Percentiles rank a stretch among this genome's conserved stretches.
These are phyloP conservation scores for Xanthorhoe designata DNA, from an alignment of 2,888 invertebrate species.

Conservation along the genomic window DNA sequence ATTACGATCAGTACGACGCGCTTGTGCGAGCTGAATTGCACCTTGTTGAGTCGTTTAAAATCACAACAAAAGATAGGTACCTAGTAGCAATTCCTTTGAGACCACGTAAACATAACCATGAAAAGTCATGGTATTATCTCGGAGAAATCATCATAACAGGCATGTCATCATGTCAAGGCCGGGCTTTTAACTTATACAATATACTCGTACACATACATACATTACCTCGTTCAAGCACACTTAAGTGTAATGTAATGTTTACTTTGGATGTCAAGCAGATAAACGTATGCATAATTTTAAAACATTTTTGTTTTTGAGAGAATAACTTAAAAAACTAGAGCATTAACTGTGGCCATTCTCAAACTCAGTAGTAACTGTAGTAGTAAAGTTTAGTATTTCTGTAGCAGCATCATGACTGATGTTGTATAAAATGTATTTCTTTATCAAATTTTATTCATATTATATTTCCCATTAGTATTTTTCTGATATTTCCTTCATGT, in stretches of 20 bases:
- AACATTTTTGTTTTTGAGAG: neutral
- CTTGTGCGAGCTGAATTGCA: no score
- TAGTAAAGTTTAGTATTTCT: no score
- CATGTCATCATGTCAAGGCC: constrained; percentile 39
- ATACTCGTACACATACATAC: constrained; percentile 33
- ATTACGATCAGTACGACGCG: no score
- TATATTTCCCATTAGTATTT: no score
- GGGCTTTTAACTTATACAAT: constrained; percentile 22
- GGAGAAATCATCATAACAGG: constrained; percentile 32
- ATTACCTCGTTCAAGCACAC: constrained; percentile 36
- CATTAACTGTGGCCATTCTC: no score
- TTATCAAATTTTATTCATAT: no score
- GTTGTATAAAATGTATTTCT: no score
- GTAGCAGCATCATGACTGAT: no score
- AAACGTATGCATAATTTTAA: neutral
- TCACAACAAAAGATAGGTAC: constrained; percentile 20
- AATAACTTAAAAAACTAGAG: no score
- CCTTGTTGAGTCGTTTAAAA: no score
- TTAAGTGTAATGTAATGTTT: constrained; percentile 32
- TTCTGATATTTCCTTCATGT: no score
- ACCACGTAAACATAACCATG: constrained; percentile 30
- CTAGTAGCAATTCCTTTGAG: constrained; percentile 20
- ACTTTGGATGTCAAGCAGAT: constrained; percentile 34
- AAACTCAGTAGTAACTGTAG: no score
- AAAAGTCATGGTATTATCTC: constrained; percentile 30